phyloP scores from a whole-genome alignment of 2,797 vertebrate genomes.

The Glossophaga mutica region DNA sequence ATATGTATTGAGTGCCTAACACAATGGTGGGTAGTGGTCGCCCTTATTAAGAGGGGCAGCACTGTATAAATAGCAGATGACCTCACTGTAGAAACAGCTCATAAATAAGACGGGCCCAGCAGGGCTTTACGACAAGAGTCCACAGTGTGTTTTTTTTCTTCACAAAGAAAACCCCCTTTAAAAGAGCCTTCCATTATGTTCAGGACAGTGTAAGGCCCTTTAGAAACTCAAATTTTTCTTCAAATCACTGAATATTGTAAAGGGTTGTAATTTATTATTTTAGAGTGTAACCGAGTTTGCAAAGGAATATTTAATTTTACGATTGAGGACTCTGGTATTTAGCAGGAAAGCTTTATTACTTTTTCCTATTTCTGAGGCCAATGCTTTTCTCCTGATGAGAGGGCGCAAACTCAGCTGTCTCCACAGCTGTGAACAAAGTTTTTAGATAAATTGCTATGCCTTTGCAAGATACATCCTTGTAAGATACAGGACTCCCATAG shows the following conservation, averaged over 20 bases:
- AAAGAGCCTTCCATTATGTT: not conserved
- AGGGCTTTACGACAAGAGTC: not conserved
- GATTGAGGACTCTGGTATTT: conserved; percentile 49
- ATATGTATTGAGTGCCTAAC: too few species aligned
- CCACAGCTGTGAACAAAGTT: conserved; percentile 45
- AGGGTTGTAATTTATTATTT: conserved; percentile 71
- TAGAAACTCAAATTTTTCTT: conserved; percentile 57
- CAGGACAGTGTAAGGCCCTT: not conserved
- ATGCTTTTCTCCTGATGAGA: conserved; percentile 70
- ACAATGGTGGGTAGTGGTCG: fast-evolving
- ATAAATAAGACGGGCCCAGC: not conserved
- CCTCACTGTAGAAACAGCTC: too few species aligned
- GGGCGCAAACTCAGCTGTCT: conserved; percentile 73
- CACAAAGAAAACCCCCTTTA: not conserved
- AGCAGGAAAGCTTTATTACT: conserved; percentile 42
- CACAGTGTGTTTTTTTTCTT: fast-evolving
- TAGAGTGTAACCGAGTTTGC: conserved; percentile 69
- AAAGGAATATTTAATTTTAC: conserved; percentile 67
- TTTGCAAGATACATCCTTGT: conserved; percentile 62
- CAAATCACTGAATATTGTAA: conserved; percentile 49
- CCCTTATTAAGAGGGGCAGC: too few species aligned
- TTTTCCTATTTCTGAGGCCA: conserved; percentile 43
- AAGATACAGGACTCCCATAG: conserved; percentile 45
- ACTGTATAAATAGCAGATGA: not conserved
- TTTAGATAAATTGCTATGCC: conserved; percentile 55